Percentiles rank a stretch among this genome's conserved stretches.
phyloP scores from a whole-genome alignment of 2,797 vertebrate species.

The Pseudotriccus pelzelni region DNA sequence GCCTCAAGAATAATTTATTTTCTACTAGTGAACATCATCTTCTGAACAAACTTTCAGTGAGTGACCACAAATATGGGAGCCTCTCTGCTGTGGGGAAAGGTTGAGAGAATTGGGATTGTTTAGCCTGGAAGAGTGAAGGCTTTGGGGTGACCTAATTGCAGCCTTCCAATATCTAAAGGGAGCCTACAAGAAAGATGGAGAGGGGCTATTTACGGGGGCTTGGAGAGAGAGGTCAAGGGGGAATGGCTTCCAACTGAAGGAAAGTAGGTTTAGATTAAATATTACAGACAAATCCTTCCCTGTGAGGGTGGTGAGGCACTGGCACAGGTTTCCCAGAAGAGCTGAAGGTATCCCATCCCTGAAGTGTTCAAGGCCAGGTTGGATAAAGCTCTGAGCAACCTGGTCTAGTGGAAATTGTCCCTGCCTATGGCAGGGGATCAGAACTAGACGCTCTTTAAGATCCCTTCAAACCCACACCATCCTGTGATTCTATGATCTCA shows the following conservation, averaged over 20 bases:
- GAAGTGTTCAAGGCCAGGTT: neutral
- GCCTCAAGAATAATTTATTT: neutral
- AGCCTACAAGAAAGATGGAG: neutral
- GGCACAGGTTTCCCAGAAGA: neutral
- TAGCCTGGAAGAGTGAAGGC: neutral
- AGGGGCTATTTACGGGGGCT: neutral
- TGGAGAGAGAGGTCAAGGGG: neutral
- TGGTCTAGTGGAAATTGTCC: neutral
- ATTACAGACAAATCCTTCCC: neutral
- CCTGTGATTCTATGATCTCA: neutral
- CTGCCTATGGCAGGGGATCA: neutral
- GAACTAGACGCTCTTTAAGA: neutral
- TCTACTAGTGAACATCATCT: neutral
- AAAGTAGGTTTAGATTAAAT: neutral
- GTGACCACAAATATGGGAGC: neutral
- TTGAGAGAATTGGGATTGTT: neutral
- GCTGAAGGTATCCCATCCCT: neutral
- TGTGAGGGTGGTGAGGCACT: neutral
- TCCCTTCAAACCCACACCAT: neutral
- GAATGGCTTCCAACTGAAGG: neutral
- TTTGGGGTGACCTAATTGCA: neutral
- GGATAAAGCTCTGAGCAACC: neutral
- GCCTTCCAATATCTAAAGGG: neutral
- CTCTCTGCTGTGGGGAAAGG: neutral
- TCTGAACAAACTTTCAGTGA: neutral